Conservation (phyloP, 2,797 vertebrate genomes). For the Coilia nasus region DNA sequence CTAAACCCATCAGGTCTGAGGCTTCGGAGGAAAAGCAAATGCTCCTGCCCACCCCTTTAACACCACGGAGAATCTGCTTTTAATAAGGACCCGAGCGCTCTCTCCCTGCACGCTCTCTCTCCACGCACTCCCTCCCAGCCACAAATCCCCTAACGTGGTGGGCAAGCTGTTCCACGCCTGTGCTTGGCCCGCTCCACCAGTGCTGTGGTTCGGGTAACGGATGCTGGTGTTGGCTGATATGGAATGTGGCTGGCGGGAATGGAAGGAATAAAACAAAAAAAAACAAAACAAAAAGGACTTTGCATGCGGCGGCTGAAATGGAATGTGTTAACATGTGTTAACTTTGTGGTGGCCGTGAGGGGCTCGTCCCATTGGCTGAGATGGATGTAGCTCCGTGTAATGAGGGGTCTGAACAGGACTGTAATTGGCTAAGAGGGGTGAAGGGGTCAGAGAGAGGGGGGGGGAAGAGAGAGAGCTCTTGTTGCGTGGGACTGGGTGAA, state of each 20-base stretch:
- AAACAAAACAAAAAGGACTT: no score
- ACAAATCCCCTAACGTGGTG: neutral
- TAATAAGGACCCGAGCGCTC: neutral
- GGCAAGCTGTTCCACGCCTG: neutral
- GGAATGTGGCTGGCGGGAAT: neutral
- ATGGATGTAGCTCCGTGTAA: no score
- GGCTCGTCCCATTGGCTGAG: no score
- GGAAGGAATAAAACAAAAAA: no score
- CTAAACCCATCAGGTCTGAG: neutral
- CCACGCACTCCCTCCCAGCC: neutral
- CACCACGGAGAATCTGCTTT: neutral
- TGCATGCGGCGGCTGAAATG: no score
- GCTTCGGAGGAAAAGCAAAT: neutral
- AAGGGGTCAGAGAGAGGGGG: neutral
- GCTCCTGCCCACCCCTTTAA: neutral
- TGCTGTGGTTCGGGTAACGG: neutral
- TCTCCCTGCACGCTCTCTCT: neutral
- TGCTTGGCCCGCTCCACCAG: neutral
- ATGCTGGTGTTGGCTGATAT: slow-evolving; percentile 1
- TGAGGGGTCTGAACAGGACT: neutral
- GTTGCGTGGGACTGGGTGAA: neutral
- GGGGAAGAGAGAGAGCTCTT: neutral
- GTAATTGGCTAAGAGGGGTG: neutral
- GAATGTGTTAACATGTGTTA: no score
- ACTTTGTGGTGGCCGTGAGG: no score